Percentiles rank a stretch among this genome's conserved stretches.
These are phyloP conservation scores for Chroicocephalus ridibundus DNA, from an alignment of 2,113 vertebrate genomes.

Conservation along the genomic window DNA sequence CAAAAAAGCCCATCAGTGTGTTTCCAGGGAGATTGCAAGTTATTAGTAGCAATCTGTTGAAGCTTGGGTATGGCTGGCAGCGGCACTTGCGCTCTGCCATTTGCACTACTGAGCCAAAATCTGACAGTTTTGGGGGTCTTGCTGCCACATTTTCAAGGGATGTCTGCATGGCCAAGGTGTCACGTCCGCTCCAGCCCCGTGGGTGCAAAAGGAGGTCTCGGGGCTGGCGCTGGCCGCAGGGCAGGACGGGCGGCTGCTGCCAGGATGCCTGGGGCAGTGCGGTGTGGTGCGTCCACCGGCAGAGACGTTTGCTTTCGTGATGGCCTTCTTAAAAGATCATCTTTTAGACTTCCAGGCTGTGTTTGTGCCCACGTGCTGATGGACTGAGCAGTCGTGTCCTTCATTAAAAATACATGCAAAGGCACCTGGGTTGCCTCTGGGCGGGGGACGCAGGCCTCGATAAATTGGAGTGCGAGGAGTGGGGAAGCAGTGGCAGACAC, in stretches of 20 bases:
- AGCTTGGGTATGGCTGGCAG: not conserved
- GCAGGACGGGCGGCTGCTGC: not conserved
- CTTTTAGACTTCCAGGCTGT: not conserved
- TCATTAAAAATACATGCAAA: not conserved
- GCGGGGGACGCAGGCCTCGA: not conserved
- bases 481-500: accelerated
- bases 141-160: accelerated
- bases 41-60: accelerated
- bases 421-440: not conserved
- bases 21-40: not conserved
- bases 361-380: not conserved
- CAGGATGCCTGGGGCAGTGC: accelerated
- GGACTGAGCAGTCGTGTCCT: not conserved
- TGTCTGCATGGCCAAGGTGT: not conserved
- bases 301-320: not conserved
- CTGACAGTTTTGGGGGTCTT: accelerated
- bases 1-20: not conserved
- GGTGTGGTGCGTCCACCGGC: accelerated
- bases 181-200: accelerated
- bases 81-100: not conserved
- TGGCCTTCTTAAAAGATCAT: not conserved
- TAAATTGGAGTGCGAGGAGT: accelerated
- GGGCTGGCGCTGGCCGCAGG: not conserved
- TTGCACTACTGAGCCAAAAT: not conserved
- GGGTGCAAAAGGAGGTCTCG: not conserved